Evolutionary conservation across 1,140 invertebrate genomes (phyloP).

Genomic region (Atta cephalotes): DNA sequence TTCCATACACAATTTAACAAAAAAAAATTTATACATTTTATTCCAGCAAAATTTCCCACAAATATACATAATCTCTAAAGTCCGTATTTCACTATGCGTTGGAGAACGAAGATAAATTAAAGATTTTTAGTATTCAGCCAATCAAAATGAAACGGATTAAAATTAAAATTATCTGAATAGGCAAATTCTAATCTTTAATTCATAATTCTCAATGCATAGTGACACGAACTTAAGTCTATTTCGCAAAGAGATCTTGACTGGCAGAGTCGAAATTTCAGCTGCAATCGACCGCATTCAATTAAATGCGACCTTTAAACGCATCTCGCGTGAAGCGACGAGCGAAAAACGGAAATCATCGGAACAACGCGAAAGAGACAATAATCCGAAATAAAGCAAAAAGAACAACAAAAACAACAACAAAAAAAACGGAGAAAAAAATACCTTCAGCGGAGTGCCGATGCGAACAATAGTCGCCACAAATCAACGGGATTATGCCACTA

Average conservation of each 20-base stretch:
- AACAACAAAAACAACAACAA: neutral
- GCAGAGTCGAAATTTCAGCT: neutral
- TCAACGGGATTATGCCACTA: conserved; percentile 86
- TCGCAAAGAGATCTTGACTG: neutral
- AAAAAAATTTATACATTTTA: neutral
- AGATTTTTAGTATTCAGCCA: too few relatives aligned
- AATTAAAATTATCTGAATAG: too few relatives aligned
- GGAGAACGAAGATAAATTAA: too few relatives aligned
- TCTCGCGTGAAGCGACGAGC: conserved; percentile 30
- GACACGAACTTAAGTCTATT: too few relatives aligned
- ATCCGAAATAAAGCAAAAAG: conserved; percentile 69
- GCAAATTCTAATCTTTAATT: too few relatives aligned
- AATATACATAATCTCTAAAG: neutral
- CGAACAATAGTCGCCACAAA: conserved; percentile 84
- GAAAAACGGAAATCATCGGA: conserved; percentile 66
- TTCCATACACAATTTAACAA: neutral
- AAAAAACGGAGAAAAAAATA: conserved; percentile 58
- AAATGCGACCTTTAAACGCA: conserved; percentile 55
- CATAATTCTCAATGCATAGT: too few relatives aligned
- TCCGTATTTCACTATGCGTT: too few relatives aligned
- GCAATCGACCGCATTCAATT: conserved; percentile 27
- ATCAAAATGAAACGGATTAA: too few relatives aligned
- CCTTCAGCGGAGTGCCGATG: conserved; percentile 79
- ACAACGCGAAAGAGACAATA: conserved; percentile 72
- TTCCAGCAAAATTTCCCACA: neutral